Conservation (phyloP, 2,113 vertebrate species). For the Desmodus rotundus region DNA sequence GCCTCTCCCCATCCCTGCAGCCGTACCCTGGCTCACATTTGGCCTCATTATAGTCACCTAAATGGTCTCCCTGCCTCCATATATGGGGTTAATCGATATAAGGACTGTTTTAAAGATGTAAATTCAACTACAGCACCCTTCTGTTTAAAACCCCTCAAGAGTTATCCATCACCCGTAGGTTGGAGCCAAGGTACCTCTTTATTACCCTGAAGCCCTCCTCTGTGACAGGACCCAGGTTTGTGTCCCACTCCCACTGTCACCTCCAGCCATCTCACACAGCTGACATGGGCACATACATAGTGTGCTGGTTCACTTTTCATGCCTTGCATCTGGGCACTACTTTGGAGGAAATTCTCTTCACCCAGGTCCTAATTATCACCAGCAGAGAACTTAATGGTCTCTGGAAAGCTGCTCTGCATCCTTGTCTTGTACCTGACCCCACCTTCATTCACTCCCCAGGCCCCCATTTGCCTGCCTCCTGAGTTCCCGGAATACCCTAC, state of each 20-base stretch:
- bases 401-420: not conserved
- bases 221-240: not conserved
- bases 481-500: not conserved
- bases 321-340: not conserved
- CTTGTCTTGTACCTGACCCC: rapidly evolving
- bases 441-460: rapidly evolving
- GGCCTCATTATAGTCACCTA: not conserved
- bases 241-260: not conserved
- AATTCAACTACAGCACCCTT: not conserved
- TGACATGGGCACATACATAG: rapidly evolving
- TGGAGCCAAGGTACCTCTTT: not conserved
- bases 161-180: too few species aligned
- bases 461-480: not conserved
- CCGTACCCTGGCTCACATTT: not conserved
- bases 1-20: not conserved
- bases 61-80: not conserved
- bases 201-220: not conserved
- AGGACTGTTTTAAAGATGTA: not conserved
- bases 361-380: not conserved
- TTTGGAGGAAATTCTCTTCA: not conserved
- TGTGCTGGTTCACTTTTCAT: not conserved
- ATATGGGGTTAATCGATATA: too few species aligned
- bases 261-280: too few species aligned
- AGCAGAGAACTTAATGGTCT: not conserved
- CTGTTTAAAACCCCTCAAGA: not conserved